Evolutionary conservation across 2,888 invertebrate species (phyloP), one percentile per base, ranked within the genome.

Genomic region (Pegoplata infirma): DNA sequence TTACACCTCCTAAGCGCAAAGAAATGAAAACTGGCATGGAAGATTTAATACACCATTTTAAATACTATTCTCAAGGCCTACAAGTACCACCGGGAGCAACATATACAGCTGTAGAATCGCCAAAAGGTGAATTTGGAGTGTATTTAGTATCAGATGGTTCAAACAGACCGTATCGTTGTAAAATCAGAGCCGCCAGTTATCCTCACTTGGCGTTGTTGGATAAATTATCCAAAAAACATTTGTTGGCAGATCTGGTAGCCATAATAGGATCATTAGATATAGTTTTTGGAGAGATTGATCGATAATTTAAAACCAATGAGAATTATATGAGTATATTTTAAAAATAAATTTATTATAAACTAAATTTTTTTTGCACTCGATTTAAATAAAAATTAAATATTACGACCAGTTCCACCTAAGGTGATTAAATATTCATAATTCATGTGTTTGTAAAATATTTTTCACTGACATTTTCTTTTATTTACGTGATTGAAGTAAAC

Each of bases 1-100:
- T 96, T 36, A 88, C 91, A 12, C 92, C 96, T 4, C 97, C 97
- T 1, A 91, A 90, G 40, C 91, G 96, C 80, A 90, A 89, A 2
- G 94, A 95, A 90, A 97, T 97, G 97, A 97, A 97, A 90, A 93
- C 92, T 4, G 92, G 92, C 6, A 97, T 97, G 97, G 97, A 97
- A 88, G 92, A 95, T 0, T 89, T 97, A 51, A 97, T 97, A 84
- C 96, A 97, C 88, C 97, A 97, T 86, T 97, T 97, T 88, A 97
- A 97, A 88, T 91, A 95, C 76, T 97, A 94, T 87, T 92, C 94
- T 1, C 94, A 95, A 88, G 97, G 97, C 0, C 95, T 93, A 87
- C 91, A 91, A 25, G 96, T 97, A 19, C 97, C 97, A 0, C 95
- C 97, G 16, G 97, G 97, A 0, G 88, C 91, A 2, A 95, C 96